Conservation (phyloP, 1,140 invertebrate species). For the Zaprionus kolodkinae region DNA sequence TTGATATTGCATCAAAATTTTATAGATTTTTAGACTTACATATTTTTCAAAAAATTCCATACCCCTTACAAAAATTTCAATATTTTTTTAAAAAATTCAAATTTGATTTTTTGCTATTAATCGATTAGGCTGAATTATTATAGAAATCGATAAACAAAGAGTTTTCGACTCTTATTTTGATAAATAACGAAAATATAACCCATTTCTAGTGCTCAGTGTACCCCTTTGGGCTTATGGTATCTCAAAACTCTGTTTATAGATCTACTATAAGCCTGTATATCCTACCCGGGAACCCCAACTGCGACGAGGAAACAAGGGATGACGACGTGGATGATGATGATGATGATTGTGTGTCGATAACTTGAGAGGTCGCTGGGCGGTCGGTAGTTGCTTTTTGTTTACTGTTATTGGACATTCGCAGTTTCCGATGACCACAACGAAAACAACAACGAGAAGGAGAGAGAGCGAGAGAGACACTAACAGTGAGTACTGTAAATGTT, state of each 20-base stretch:
- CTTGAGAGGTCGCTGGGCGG: conserved; percentile 10
- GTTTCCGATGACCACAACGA: conserved; percentile 55
- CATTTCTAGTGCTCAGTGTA: neutral
- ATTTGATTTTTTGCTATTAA: neutral
- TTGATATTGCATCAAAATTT: neutral
- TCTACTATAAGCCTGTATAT: neutral
- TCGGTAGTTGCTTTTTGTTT: conserved; percentile 20
- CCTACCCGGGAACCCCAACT: neutral
- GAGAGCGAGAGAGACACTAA: neutral
- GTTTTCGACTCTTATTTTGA: neutral
- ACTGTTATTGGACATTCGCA: conserved; percentile 53
- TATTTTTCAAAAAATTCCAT: neutral
- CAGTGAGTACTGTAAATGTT: conserved; percentile 55
- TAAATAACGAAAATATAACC: neutral
- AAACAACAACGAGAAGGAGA: neutral
- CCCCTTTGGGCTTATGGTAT: neutral
- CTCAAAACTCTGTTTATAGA: neutral
- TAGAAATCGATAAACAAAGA: neutral
- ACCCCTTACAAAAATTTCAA: neutral
- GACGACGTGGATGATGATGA: conserved; percentile 8
- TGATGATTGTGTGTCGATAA: conserved; percentile 14
- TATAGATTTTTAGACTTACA: neutral
- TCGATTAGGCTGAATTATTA: neutral
- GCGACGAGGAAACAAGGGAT: neutral
- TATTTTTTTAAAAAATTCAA: neutral